Percentiles rank a stretch among this genome's conserved stretches.
These are phyloP conservation scores for Thyatira batis DNA, from an alignment of 2,888 invertebrate species.

Conservation along the genomic window DNA sequence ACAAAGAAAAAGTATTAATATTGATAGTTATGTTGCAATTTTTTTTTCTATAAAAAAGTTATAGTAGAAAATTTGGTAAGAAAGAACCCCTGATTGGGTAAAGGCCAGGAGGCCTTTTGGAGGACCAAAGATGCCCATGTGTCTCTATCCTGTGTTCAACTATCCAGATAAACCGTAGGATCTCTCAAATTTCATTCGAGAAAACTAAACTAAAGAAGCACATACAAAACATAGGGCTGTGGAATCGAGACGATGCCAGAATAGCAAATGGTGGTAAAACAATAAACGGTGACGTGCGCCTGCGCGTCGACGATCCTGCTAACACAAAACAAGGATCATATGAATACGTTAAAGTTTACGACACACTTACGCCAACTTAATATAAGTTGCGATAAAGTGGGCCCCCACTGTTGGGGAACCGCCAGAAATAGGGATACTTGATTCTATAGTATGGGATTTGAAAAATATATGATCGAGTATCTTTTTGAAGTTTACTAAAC, in stretches of 20 bases:
- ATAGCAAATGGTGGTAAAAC: conserved; percentile 33
- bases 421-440: background rate
- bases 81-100: too few relatives aligned
- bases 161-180: background rate
- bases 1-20: too few relatives aligned
- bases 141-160: too few relatives aligned
- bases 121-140: too few relatives aligned
- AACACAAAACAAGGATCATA: conserved; percentile 20
- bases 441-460: too few relatives aligned
- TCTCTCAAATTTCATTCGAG: background rate
- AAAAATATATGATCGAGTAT: too few relatives aligned
- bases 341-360: conserved; percentile 34
- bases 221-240: conserved; percentile 16
- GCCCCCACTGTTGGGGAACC: conserved; percentile 14
- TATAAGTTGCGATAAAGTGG: conserved; percentile 44
- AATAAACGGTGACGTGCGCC: conserved; percentile 32
- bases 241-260: conserved; percentile 18
- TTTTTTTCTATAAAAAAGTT: too few relatives aligned
- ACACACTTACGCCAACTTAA: conserved; percentile 40
- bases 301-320: conserved; percentile 27
- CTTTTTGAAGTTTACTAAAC: too few relatives aligned
- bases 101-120: too few relatives aligned
- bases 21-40: too few relatives aligned
- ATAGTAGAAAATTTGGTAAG: too few relatives aligned
- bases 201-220: conserved; percentile 17